These are phyloP conservation scores for Phalera bucephala DNA, from an alignment of 2,888 invertebrate genomes.

Conservation along the genomic window DNA sequence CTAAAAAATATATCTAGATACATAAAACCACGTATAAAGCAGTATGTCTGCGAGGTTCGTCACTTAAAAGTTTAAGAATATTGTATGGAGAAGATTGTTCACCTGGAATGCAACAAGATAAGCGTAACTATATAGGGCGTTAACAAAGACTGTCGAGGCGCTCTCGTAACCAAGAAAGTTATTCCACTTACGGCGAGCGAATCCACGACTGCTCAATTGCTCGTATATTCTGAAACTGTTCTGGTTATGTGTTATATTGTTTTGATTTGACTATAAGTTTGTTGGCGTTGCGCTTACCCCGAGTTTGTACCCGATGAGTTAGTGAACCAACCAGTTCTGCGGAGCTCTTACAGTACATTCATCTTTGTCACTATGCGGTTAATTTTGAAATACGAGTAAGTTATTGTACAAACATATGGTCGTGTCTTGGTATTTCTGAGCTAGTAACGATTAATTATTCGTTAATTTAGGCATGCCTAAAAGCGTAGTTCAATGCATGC, in stretches of 20 bases:
- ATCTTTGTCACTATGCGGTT: background rate
- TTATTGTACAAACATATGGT: background rate
- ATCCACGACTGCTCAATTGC: conserved; percentile 45
- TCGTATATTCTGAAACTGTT: conserved; percentile 25
- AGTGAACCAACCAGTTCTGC: conserved; percentile 1
- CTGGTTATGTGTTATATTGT: conserved; percentile 35
- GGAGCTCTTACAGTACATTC: background rate
- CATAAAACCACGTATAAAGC: conserved; percentile 11
- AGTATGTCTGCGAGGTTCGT: conserved; percentile 15
- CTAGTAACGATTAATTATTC: too few relatives aligned
- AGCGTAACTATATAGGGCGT: conserved; percentile 60
- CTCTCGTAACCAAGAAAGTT: conserved; percentile 57
- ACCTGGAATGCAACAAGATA: conserved; percentile 66
- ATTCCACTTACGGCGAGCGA: conserved; percentile 50
- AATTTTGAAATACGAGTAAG: background rate
- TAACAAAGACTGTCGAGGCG: conserved; percentile 56
- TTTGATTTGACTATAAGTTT: conserved; percentile 30
- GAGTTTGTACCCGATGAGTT: conserved; percentile 31
- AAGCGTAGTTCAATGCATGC: too few relatives aligned
- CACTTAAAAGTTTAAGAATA: conserved; percentile 39
- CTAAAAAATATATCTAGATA: conserved; percentile 11
- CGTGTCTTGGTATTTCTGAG: background rate
- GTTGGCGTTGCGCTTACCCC: conserved; percentile 32
- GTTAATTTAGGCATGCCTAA: too few relatives aligned
- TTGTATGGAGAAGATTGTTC: conserved; percentile 54